These are phyloP conservation scores for Clamator glandarius DNA, from an alignment of 2,797 vertebrate genomes.

Conservation along the genomic window DNA sequence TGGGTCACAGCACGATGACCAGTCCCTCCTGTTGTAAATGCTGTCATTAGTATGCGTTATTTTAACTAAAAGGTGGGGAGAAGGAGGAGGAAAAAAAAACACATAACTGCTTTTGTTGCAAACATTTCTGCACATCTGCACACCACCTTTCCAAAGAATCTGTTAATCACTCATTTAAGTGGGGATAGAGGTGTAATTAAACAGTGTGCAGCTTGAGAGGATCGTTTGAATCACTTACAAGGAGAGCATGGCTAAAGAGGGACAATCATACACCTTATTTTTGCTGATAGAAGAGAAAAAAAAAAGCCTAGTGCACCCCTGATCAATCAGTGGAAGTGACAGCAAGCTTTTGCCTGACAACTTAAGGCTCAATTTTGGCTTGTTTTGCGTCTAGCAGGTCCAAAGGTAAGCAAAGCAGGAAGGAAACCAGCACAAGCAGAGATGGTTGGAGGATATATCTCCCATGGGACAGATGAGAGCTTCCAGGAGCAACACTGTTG, in stretches of 20 bases:
- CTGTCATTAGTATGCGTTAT: not conserved
- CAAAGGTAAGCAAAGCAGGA: not conserved
- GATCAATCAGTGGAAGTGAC: not conserved
- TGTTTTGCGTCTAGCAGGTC: not conserved
- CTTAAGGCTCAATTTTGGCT: slow-evolving; percentile 19
- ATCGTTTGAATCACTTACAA: not conserved
- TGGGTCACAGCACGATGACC: not conserved
- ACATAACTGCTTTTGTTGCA: not conserved
- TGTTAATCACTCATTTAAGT: not conserved
- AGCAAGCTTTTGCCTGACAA: not conserved
- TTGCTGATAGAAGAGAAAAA: not conserved
- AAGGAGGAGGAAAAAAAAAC: not conserved
- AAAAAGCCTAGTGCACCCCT: not conserved
- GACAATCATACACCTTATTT: not conserved
- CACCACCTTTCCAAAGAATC: not conserved
- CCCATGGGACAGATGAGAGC: not conserved
- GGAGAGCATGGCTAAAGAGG: not conserved
- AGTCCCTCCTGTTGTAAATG: not conserved
- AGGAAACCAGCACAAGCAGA: not conserved
- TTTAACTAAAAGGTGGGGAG: slow-evolving; percentile 6
- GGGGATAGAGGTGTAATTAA: not conserved
- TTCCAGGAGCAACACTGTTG: not conserved
- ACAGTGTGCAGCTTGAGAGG: not conserved
- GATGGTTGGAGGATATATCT: not conserved
- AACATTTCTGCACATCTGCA: not conserved